These are phyloP conservation scores for Pristiophorus japonicus DNA, from an alignment of 2,113 vertebrate species.

Conservation along the genomic window DNA sequence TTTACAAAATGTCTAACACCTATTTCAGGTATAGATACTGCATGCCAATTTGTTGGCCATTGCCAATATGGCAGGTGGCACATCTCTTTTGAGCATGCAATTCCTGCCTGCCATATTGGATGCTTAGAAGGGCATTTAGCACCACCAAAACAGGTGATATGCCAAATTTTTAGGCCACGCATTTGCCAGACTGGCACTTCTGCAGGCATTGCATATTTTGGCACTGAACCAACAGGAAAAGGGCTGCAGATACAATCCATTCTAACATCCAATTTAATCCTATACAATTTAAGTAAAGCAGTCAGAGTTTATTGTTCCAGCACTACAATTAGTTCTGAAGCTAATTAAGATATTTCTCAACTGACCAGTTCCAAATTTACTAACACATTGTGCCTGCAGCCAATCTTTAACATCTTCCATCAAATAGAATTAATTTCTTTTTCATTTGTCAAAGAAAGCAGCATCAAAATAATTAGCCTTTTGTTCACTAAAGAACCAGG, in stretches of 20 bases:
- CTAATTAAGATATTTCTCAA: slow-evolving; percentile 32
- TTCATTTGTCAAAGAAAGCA: background rate
- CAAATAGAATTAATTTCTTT: slow-evolving; percentile 13
- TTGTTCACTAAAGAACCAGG: background rate
- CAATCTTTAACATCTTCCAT: slow-evolving; percentile 17
- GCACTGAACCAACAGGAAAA: background rate
- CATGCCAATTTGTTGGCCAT: background rate
- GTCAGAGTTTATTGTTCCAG: slow-evolving; percentile 21
- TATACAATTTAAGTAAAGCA: background rate
- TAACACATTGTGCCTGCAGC: background rate
- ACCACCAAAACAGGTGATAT: background rate
- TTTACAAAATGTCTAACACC: background rate
- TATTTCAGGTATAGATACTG: background rate
- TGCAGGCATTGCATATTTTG: background rate
- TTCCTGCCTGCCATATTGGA: background rate
- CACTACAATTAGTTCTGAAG: slow-evolving; percentile 16
- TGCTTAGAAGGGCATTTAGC: background rate
- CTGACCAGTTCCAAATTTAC: slow-evolving; percentile 23
- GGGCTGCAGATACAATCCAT: background rate
- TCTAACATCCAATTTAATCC: background rate
- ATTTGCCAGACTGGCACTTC: background rate
- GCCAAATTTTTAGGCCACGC: background rate
- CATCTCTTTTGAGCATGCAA: background rate
- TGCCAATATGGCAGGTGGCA: background rate
- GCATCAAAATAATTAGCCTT: slow-evolving; percentile 7